phyloP scores from a whole-genome alignment of 2,113 vertebrate species.

The Corvus hawaiiensis region DNA sequence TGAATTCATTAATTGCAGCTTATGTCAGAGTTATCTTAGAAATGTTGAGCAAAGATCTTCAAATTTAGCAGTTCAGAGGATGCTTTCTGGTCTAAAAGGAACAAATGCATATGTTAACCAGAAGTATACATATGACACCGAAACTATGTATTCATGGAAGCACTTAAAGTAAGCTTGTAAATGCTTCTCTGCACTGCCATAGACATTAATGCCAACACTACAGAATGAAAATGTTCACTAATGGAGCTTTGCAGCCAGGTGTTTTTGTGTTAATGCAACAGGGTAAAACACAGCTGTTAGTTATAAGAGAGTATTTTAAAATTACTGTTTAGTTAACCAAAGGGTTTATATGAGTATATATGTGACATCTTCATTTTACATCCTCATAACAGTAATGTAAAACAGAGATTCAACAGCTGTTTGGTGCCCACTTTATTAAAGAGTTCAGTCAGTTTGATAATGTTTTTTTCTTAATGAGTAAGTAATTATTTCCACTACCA shows the following conservation, averaged over 20 bases:
- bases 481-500: not conserved
- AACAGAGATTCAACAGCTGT: not conserved
- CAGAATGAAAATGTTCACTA: not conserved
- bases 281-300: not conserved
- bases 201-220: not conserved
- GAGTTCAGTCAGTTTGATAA: not conserved
- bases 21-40: not conserved
- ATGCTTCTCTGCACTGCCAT: not conserved
- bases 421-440: not conserved
- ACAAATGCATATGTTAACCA: not conserved
- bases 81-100: not conserved
- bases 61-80: not conserved
- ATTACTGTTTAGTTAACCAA: not conserved
- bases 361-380: not conserved
- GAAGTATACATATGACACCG: not conserved
- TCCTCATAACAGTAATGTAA: not conserved
- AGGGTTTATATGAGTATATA: not conserved
- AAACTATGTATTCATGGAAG: not conserved
- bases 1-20: not conserved
- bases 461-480: not conserved
- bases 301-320: not conserved
- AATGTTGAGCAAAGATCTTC: not conserved
- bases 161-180: not conserved
- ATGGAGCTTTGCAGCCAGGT: not conserved
- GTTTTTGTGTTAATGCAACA: not conserved